These are phyloP conservation scores for Muscicapa adusta DNA, from an alignment of 2,113 vertebrate species.

Conservation along the genomic window DNA sequence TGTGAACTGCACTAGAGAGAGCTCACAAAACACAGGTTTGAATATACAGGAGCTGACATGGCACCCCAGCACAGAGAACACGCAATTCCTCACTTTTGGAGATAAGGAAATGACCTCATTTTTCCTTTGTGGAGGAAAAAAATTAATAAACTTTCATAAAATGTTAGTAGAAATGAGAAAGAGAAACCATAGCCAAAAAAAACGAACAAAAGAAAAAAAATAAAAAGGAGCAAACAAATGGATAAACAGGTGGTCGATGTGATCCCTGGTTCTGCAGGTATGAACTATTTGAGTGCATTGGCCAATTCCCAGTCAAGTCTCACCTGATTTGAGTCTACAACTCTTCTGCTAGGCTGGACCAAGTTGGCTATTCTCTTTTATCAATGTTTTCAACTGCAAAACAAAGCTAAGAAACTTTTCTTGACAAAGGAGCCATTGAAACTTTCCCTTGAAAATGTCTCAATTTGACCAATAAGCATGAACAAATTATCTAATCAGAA, in stretches of 20 bases:
- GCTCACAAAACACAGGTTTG: not conserved
- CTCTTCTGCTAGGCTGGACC: not conserved
- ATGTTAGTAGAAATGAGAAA: not conserved
- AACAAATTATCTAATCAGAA: not conserved
- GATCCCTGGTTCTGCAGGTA: not conserved
- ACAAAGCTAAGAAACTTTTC: not conserved
- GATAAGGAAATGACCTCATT: not conserved
- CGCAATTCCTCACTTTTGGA: rapidly evolving
- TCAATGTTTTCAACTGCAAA: not conserved
- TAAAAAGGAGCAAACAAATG: not conserved
- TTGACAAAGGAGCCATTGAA: not conserved
- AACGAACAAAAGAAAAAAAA: not conserved
- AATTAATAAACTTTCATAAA: not conserved
- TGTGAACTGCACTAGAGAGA: not conserved
- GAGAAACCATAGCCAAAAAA: not conserved
- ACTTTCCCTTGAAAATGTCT: not conserved
- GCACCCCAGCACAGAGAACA: not conserved
- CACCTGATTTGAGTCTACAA: not conserved
- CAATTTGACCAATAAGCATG: not conserved
- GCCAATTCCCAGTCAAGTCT: not conserved
- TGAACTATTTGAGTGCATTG: not conserved
- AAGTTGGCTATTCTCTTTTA: not conserved
- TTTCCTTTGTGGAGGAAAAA: not conserved
- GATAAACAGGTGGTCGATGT: not conserved
- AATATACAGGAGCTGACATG: not conserved